Evolutionary conservation across 2,888 invertebrate species (phyloP).

Genomic region (Helleia helle): DNA sequence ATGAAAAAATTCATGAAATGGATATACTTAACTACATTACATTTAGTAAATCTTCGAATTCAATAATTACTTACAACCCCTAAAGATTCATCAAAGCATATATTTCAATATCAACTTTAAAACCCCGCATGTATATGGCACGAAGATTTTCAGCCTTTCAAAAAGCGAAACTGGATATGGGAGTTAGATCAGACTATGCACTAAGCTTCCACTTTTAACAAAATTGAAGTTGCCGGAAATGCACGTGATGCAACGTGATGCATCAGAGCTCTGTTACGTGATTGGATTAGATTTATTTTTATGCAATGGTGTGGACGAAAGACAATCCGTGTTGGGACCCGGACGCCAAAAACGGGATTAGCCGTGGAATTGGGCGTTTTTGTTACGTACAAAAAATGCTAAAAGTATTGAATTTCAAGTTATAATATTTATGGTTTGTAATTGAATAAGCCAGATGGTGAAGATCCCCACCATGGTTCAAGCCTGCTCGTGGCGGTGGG

Average conservation of each 20-base stretch:
- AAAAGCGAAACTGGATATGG: constrained; percentile 35
- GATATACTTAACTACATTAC: too few species aligned
- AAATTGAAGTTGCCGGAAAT: constrained; percentile 60
- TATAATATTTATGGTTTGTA: too few species aligned
- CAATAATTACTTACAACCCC: too few species aligned
- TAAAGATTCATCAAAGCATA: too few species aligned
- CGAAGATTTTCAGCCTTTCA: constrained; percentile 26
- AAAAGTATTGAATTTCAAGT: too few species aligned
- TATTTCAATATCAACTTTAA: constrained; percentile 7
- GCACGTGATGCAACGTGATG: too few species aligned
- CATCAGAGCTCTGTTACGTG: constrained; percentile 48
- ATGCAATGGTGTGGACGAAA: constrained; percentile 10
- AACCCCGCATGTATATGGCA: constrained; percentile 30
- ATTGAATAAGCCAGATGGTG: too few species aligned
- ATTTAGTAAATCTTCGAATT: too few species aligned
- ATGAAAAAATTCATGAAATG: too few species aligned
- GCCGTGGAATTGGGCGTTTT: constrained; percentile 1
- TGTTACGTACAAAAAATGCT: too few species aligned
- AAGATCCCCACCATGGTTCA: too few species aligned
- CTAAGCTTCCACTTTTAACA: constrained; percentile 63
- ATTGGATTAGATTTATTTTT: constrained; percentile 37
- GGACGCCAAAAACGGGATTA: constrained; percentile 7
- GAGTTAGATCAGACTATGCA: constrained; percentile 47
- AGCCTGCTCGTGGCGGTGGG: too few species aligned
- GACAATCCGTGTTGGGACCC: constrained; percentile 10